Evolutionary conservation across 2,113 vertebrate genomes (phyloP), one percentile per base, ranked within the genome.

Genomic region (Taurulus bubalis): DNA sequence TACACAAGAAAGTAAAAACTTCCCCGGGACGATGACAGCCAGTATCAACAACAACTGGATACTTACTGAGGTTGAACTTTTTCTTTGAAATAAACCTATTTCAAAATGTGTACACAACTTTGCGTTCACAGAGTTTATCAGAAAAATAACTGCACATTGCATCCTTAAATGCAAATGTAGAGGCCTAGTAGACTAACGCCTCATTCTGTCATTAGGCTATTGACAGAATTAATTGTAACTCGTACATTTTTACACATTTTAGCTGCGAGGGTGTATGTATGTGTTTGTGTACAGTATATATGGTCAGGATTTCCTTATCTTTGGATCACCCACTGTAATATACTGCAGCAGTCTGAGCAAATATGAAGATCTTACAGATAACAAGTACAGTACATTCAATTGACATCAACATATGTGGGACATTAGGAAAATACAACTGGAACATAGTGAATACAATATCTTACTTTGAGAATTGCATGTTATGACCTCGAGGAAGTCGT

Each of bases 81-180:
- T 34, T 47, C 12, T 36, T 84, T 75, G 5, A 64, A 62, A 78
- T 45, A 24, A n/a, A n/a, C n/a, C n/a, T n/a, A 79, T 66, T 3
- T 9, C 42, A 28, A 38, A 36, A 62, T 3, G 3, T n/a, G 22
- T n/a, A 75, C 2, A 64, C 49, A 80, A 66, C 9, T 4, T 38
- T 74, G 18, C 68, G 70, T n/a, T n/a, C 63, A 75, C 16, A n/a
- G n/a, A 22, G 34, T 80, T 12, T 72, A 36, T 67, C 5, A 38
- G 34, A 55, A 38, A 18, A 81, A 49, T 70, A 32, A 15, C 69
- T 80, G 47, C 55, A 78, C 47, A 14, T 1, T 79, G 38, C 8
- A 36, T 79, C 70, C 42, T 79, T 47, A 81, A 45, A 36, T 42
- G 15, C 64, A 38, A 53, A 59, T 36, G 2, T 9, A 67, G 15